These are phyloP conservation scores for Caradrina kadenii DNA, from an alignment of 2,888 invertebrate genomes.

Conservation along the genomic window DNA sequence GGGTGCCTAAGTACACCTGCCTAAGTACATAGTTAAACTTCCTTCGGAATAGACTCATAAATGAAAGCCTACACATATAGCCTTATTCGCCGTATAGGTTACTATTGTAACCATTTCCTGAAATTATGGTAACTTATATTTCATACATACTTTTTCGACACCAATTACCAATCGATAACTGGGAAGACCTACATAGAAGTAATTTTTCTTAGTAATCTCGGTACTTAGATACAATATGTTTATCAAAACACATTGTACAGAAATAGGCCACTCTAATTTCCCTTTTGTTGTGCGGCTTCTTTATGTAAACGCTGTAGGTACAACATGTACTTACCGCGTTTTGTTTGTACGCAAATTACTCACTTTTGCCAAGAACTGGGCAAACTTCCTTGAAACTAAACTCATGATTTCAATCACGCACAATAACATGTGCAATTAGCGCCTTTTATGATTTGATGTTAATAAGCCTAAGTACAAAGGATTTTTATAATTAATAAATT, in stretches of 20 bases:
- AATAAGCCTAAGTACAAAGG: constrained; percentile 11
- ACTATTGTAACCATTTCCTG: constrained; percentile 14
- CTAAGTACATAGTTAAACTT: constrained; percentile 13
- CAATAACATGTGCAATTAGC: constrained; percentile 55
- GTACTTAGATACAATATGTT: constrained; percentile 35
- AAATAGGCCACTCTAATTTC: constrained; percentile 73
- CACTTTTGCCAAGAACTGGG: constrained; percentile 72
- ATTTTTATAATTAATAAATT: background rate
- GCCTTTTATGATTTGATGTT: constrained; percentile 45
- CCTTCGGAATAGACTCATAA: background rate
- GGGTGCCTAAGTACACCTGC: constrained; percentile 17
- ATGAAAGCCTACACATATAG: constrained; percentile 9
- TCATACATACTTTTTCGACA: constrained; percentile 4
- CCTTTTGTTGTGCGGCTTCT: constrained; percentile 70
- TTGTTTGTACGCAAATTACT: constrained; percentile 65
- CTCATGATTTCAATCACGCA: constrained; percentile 56
- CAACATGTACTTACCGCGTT: constrained; percentile 63
- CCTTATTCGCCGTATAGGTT: background rate
- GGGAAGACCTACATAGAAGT: constrained; percentile 11
- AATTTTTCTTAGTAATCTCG: constrained; percentile 28
- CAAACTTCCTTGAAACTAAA: constrained; percentile 76
- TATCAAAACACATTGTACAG: constrained; percentile 57
- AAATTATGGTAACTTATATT: constrained; percentile 29
- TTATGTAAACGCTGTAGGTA: constrained; percentile 57
- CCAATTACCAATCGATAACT: constrained; percentile 22